Base-by-base conservation (phyloP, 2,888 invertebrate species). In the Eremobia ochroleuca region DNA sequence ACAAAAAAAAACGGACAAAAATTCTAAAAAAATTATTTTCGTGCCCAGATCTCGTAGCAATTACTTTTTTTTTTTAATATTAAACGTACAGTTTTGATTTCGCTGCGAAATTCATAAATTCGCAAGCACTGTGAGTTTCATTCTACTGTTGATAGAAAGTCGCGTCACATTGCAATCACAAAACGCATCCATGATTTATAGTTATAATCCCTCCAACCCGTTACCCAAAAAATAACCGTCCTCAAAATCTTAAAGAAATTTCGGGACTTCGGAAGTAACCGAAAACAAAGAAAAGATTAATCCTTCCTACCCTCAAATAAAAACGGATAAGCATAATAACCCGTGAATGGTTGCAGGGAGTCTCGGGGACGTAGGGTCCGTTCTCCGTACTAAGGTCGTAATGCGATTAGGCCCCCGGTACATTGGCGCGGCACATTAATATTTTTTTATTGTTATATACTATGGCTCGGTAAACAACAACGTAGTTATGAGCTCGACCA, bases 371-470 rank as follows among this genome's bases (percentile, higher is more conserved):
- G 55, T n/a, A 21, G 68, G 68, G 58, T 46, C 49, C 43, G 69
- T 58, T 25, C 61, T 46, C 49, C 43, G 69, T 58, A 34, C 61
- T 61, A 0, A 94, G 89, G 91, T 89, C 92, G 91, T 95, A 96
- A 96, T 95, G 91, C 92, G 92, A 93, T 93, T 93, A 93, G 87
- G 87, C 88, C 92, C 92, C 92, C 91, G 92, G 92, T 92, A 93
- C 94, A 94, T 95, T 95, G 94, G 91, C 92, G 91, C 90, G 91
- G 85, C 89, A 91, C 96, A 96, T 96, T 95, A 96, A 96, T 96
- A 95, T 96, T 96, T 96, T 96, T 96, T 96, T 96, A 96, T 95
- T 94, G 91, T 94, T 93, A 92, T 93, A 89, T 89, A 90, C 90
- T 92, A 95, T 94, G 95, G 93, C 91, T 94, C 93, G 93, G 94